Base-by-base conservation (phyloP, 2,113 vertebrate genomes). In the Microcebus ravelobensis region DNA sequence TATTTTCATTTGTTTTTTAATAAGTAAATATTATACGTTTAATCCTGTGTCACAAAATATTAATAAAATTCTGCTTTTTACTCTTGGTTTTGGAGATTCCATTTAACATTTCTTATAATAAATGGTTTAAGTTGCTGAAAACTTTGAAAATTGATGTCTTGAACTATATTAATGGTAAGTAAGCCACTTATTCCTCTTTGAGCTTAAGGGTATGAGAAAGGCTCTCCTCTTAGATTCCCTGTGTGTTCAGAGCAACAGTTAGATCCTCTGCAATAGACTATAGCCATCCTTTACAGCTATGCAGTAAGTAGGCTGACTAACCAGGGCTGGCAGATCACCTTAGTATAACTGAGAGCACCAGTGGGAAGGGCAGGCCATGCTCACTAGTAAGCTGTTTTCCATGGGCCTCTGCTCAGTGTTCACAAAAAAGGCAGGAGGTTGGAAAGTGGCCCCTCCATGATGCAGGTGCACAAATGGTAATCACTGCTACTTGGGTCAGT, bases 91-190 rank as follows among this genome's bases (percentile, higher is more conserved):
- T 74, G 36, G 18, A 8, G 3, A 50, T 92, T 68, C 13, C 36
- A 57, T 34, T 63, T 85, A 57, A 81, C 55, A 79, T 81, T 61
- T 94, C 14, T 85, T 63, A 34, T 61, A 73, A 91, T 79, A 91
- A 80, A 80, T 12, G 13, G 36, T 71, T 71, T 83, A 79, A 88
- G 29, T 13, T 92, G 10, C 27, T 74, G 31, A 74, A 57, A 65
- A 88, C 29, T 85, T 94, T 36, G 39, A 94, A 96, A 89, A 85
- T 34, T 36, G 14, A 17, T 71, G 15, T 57, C 52, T 91, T 82
- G 76, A 87, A 63, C 45, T 65, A 5, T 73, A 25, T 83, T 90
- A 70, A 83, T 48, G 11, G 83, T 82, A 50, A 91, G 6, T 70
- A 82, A 70, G 29, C 36, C 10, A 77, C 23, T 52, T 74, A 55